Evolutionary conservation across 53 echinoderm and acorn worm species (phyloP).

Genomic region (Echinometra lucunter): DNA sequence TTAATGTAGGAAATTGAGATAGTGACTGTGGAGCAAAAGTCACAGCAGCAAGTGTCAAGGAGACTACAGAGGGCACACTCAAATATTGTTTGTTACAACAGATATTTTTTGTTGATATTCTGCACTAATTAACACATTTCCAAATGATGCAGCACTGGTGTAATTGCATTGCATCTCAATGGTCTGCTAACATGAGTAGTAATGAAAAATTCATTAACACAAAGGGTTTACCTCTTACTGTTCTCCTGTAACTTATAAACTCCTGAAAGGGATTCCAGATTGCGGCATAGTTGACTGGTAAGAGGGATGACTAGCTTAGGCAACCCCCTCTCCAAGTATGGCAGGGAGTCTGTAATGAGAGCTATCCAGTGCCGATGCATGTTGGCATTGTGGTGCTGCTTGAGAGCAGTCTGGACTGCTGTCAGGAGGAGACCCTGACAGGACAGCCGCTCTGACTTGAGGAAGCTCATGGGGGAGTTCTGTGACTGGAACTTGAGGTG

Average conservation of each 20-base stretch:
- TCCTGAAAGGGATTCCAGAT: slow-evolving; percentile 87
- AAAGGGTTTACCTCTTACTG: slow-evolving; percentile 42
- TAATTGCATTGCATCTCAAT: neutral
- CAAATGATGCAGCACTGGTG: neutral
- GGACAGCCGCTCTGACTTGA: slow-evolving; percentile 86
- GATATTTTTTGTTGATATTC: too few species aligned
- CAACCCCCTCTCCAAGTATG: slow-evolving; percentile 91
- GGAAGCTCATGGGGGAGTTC: slow-evolving; percentile 83
- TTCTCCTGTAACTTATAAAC: slow-evolving; percentile 82
- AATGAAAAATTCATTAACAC: neutral
- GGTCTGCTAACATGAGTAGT: neutral
- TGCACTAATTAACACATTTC: neutral
- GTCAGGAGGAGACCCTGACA: slow-evolving; percentile 93
- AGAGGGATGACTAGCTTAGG: slow-evolving; percentile 91
- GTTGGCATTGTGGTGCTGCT: slow-evolving; percentile 93
- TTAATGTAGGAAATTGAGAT: too few species aligned
- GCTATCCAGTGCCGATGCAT: slow-evolving; percentile 98
- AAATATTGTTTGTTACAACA: neutral
- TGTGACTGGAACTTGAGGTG: slow-evolving; percentile 90
- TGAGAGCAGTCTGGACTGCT: slow-evolving; percentile 89
- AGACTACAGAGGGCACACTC: neutral
- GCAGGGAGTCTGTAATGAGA: slow-evolving; percentile 89
- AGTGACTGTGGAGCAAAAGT: too few species aligned
- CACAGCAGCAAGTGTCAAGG: too few species aligned
- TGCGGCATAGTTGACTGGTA: slow-evolving; percentile 89